These are phyloP conservation scores for Thymelicus sylvestris DNA, from an alignment of 2,888 invertebrate species.

Conservation along the genomic window DNA sequence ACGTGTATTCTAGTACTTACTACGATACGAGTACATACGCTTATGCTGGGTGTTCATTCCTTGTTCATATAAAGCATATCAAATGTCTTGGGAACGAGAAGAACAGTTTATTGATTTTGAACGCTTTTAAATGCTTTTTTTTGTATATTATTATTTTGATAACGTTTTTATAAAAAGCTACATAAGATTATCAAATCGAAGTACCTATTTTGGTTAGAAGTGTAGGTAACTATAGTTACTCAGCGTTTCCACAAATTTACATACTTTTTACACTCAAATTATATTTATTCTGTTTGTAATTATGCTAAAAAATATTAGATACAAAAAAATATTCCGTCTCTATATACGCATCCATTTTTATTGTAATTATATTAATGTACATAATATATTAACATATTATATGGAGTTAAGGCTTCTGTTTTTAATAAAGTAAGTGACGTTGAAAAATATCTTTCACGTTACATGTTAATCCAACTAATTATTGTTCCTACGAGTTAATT, in stretches of 20 bases:
- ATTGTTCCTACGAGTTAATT: slow-evolving; percentile 72
- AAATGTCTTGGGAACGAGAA: neutral
- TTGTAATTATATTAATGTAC: neutral
- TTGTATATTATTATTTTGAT: too few species aligned
- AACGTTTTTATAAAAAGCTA: too few species aligned
- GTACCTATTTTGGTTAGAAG: too few species aligned
- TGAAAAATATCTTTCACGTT: slow-evolving; percentile 66
- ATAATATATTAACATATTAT: slow-evolving; percentile 11
- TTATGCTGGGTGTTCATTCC: slow-evolving; percentile 12
- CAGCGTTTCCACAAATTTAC: too few species aligned
- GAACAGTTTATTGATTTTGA: neutral
- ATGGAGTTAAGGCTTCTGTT: slow-evolving; percentile 53
- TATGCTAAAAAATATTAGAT: neutral
- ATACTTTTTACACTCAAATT: too few species aligned
- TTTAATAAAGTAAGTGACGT: slow-evolving; percentile 63
- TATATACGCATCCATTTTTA: neutral
- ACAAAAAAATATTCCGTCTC: too few species aligned
- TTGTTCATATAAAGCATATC: slow-evolving; percentile 17
- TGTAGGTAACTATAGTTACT: too few species aligned
- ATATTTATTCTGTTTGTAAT: too few species aligned
- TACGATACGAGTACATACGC: slow-evolving; percentile 1
- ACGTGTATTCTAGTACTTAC: slow-evolving; percentile 45
- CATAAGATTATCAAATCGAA: too few species aligned
- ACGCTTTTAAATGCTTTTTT: neutral
- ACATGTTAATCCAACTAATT: slow-evolving; percentile 80